phyloP scores from a whole-genome alignment of 2,888 invertebrate genomes.

The Rhyacophila evoluta region DNA sequence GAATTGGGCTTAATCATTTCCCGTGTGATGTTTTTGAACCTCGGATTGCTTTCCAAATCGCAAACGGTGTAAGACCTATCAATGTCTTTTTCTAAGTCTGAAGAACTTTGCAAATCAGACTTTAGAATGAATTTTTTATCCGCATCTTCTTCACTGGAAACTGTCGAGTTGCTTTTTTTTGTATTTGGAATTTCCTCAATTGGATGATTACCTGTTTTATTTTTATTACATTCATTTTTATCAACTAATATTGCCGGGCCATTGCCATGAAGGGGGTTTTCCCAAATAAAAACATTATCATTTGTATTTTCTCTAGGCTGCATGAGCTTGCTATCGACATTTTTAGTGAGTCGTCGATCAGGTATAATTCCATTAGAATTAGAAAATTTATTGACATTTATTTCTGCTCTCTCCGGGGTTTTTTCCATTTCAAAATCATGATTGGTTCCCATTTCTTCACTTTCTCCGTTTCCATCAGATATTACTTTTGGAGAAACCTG shows the following conservation, averaged over 20 bases:
- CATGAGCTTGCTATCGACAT: background rate
- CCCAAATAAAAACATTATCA: conserved; percentile 83
- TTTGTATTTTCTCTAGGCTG: conserved; percentile 54
- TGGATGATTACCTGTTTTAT: background rate
- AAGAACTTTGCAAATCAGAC: background rate
- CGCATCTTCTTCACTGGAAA: background rate
- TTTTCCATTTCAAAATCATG: background rate
- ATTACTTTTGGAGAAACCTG: background rate
- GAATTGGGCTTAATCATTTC: conserved; percentile 53
- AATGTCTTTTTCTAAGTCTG: conserved; percentile 15
- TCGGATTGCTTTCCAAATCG: conserved; percentile 2
- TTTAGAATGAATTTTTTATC: background rate
- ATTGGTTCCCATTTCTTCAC: background rate
- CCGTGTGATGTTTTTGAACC: conserved; percentile 54
- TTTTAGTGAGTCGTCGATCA: background rate
- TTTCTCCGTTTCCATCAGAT: background rate
- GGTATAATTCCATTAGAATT: background rate
- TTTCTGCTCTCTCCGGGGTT: background rate
- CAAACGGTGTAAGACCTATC: background rate
- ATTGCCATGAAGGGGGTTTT: conserved; percentile 78
- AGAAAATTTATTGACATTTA: background rate
- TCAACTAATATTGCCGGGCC: conserved; percentile 60
- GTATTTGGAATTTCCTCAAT: background rate
- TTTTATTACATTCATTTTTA: background rate
- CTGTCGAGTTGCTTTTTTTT: background rate